A percentile compares a stretch with the other conserved stretches of the same genome.
These are phyloP conservation scores for Bombus pascuorum DNA, from an alignment of 1,140 invertebrate genomes.

Conservation along the genomic window DNA sequence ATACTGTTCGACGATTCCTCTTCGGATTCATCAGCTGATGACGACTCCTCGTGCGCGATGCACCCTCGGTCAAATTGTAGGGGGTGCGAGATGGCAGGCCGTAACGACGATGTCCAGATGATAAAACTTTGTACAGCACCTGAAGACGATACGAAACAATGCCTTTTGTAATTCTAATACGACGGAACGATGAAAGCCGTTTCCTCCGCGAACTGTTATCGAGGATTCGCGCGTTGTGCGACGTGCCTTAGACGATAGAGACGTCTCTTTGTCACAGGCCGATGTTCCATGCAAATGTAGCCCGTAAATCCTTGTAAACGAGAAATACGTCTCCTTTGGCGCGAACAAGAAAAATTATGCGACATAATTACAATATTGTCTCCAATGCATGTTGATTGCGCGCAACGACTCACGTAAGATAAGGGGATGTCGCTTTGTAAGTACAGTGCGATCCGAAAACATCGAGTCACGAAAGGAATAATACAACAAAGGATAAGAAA, in stretches of 20 bases:
- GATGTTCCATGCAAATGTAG: constrained; percentile 22
- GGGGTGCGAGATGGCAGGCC: constrained; percentile 73
- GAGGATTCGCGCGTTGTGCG: not conserved
- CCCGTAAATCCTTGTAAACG: constrained; percentile 11
- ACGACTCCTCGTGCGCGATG: constrained; percentile 75
- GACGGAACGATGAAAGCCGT: constrained; percentile 8
- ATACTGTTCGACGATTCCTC: constrained; percentile 72
- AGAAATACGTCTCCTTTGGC: constrained; percentile 1
- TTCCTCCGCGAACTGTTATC: not conserved
- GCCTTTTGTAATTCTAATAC: constrained; percentile 46
- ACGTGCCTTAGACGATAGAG: not conserved
- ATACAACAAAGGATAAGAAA: too few relatives aligned
- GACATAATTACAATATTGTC: constrained; percentile 1
- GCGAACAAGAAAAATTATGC: not conserved
- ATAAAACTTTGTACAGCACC: constrained; percentile 78
- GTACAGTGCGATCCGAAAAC: too few relatives aligned
- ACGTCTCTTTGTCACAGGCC: not conserved
- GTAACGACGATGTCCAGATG: constrained; percentile 72
- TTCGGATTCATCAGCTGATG: constrained; percentile 76
- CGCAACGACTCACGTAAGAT: not conserved
- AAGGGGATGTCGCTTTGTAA: not conserved
- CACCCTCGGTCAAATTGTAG: constrained; percentile 75
- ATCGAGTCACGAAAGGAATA: too few relatives aligned
- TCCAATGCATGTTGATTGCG: not conserved
- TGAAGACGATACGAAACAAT: constrained; percentile 56